A percentile compares a stretch with the other conserved stretches of the same genome.
phyloP scores from a whole-genome alignment of 2,888 invertebrate species.

The Mimas tiliae region DNA sequence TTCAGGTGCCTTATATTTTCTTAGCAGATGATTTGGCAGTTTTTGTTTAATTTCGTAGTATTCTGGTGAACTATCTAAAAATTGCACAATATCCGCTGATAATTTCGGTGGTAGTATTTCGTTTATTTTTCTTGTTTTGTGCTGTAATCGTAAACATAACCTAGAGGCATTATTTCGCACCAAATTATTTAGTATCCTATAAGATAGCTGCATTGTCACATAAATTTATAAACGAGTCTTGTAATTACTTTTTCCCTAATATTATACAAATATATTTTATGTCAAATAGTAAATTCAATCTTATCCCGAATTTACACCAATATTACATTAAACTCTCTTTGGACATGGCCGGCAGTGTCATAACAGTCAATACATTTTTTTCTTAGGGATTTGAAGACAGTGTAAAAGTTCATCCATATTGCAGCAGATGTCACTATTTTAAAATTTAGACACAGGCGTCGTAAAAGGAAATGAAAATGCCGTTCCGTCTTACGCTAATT shows the following conservation, averaged over 20 bases:
- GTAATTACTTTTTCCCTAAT: neutral
- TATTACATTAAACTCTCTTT: too few relatives aligned
- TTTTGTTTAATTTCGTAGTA: slow-evolving; percentile 59
- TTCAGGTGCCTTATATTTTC: slow-evolving; percentile 67
- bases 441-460: too few relatives aligned
- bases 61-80: slow-evolving; percentile 60
- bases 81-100: slow-evolving; percentile 65
- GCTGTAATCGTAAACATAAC: slow-evolving; percentile 52
- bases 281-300: too few relatives aligned
- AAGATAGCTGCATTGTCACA: slow-evolving; percentile 24
- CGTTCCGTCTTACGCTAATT: too few relatives aligned
- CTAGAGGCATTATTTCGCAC: slow-evolving; percentile 29
- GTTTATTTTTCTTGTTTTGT: slow-evolving; percentile 54
- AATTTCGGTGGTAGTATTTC: slow-evolving; percentile 56
- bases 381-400: too few relatives aligned
- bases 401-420: too few relatives aligned
- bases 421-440: too few relatives aligned
- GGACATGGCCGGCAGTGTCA: too few relatives aligned
- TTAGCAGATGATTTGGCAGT: slow-evolving; percentile 65
- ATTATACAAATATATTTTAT: neutral
- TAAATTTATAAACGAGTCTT: slow-evolving; percentile 34
- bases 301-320: too few relatives aligned
- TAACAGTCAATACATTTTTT: too few relatives aligned
- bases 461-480: too few relatives aligned
- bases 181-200: neutral